Conservation (phyloP, 2,797 vertebrate genomes). For the Pogonophryne albipinna region DNA sequence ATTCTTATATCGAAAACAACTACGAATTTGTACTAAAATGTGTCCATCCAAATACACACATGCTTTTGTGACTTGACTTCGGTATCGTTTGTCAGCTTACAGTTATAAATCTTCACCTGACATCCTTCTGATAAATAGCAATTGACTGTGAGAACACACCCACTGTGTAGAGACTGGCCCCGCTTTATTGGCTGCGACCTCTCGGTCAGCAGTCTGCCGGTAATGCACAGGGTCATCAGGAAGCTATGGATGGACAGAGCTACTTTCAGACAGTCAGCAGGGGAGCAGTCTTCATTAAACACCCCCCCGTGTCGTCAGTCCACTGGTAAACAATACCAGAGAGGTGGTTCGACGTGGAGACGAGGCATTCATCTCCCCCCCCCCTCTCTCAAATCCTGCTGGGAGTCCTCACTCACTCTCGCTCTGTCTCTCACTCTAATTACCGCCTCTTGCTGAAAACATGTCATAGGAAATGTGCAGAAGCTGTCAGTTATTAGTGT, state of each 20-base stretch:
- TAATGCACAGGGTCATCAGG: conserved; percentile 63
- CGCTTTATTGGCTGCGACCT: conserved; percentile 55
- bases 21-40: background rate
- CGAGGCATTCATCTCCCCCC: conserved; percentile 66
- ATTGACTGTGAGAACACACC: conserved; percentile 44
- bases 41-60: background rate
- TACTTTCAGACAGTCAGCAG: conserved; percentile 61
- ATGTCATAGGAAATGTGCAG: conserved; percentile 61
- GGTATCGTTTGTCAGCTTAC: background rate
- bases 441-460: conserved; percentile 57
- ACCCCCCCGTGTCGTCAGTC: conserved; percentile 63
- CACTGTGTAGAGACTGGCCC: conserved; percentile 44
- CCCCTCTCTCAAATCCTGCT: conserved; percentile 57
- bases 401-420: conserved; percentile 59
- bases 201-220: conserved; percentile 56
- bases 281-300: conserved; percentile 72
- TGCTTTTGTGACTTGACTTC: background rate
- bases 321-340: conserved; percentile 69
- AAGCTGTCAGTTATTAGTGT: conserved; percentile 21
- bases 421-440: conserved; percentile 68
- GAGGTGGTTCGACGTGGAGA: conserved; percentile 60
- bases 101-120: background rate
- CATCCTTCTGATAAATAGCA: conserved; percentile 26
- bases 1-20: background rate
- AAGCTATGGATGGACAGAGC: conserved; percentile 64